Evolutionary conservation across 2,888 invertebrate genomes (phyloP).

Genomic region (Himalopsyche kuldschensis): DNA sequence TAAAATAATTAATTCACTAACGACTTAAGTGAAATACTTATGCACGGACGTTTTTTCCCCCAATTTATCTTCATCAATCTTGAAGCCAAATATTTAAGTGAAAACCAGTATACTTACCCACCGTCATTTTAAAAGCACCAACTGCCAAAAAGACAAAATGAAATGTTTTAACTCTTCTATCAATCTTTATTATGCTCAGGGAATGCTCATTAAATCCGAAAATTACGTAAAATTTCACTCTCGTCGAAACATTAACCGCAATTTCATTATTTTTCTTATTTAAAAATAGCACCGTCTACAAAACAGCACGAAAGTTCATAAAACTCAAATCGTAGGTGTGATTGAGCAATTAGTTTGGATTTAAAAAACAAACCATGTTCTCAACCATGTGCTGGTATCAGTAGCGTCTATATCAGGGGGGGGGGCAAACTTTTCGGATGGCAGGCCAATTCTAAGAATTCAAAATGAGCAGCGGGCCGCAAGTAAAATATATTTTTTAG

Average conservation of each 20-base stretch:
- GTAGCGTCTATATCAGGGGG: too few species aligned
- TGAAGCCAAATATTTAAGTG: neutral
- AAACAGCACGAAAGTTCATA: neutral
- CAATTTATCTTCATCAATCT: neutral
- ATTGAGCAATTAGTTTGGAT: neutral
- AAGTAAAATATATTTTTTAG: too few species aligned
- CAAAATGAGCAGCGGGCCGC: too few species aligned
- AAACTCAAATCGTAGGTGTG: neutral
- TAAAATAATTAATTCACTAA: neutral
- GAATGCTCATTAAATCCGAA: neutral
- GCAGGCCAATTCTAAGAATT: too few species aligned
- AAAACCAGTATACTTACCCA: neutral
- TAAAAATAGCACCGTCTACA: neutral
- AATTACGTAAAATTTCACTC: neutral
- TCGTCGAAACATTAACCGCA: neutral
- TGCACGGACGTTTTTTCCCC: neutral
- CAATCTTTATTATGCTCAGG: neutral
- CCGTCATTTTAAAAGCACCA: neutral
- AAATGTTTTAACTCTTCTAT: neutral
- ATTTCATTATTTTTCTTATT: neutral
- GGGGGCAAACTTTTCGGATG: too few species aligned
- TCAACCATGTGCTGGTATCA: too few species aligned
- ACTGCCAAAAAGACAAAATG: neutral
- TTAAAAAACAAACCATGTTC: neutral
- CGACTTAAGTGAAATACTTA: neutral